Evolutionary conservation across 2,888 invertebrate species (phyloP).

Genomic region (Cinara cedri): DNA sequence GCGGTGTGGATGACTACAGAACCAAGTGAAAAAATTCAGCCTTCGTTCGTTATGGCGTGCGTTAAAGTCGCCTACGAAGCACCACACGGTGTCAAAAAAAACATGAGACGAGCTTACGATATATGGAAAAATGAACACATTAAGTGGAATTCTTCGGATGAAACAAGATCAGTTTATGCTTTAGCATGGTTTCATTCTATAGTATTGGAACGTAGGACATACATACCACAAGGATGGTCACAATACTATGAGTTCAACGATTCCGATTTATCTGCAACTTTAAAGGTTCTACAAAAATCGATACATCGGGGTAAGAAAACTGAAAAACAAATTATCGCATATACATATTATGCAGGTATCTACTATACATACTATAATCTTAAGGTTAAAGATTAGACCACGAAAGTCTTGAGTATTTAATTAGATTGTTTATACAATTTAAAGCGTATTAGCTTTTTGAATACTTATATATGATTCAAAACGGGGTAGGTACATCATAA

Average conservation of each 20-base stretch:
- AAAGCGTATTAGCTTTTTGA: too few species aligned
- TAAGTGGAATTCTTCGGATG: constrained; percentile 61
- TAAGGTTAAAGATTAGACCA: too few species aligned
- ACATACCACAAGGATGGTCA: constrained; percentile 91
- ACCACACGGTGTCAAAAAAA: constrained; percentile 84
- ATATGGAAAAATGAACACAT: constrained; percentile 68
- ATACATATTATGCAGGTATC: too few species aligned
- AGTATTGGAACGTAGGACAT: constrained; percentile 87
- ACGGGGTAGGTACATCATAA: too few species aligned
- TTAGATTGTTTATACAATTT: too few species aligned
- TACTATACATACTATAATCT: too few species aligned
- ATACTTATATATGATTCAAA: too few species aligned
- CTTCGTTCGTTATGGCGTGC: constrained; percentile 76
- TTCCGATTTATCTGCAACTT: constrained; percentile 78
- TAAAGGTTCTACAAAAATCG: constrained; percentile 61
- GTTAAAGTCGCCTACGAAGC: constrained; percentile 81
- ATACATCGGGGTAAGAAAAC: constrained; percentile 62
- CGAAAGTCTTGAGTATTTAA: too few species aligned
- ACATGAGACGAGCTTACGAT: constrained; percentile 76
- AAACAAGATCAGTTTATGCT: constrained; percentile 71
- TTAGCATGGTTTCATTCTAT: constrained; percentile 89
- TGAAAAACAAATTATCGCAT: constrained; percentile 59
- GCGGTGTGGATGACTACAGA: constrained; percentile 43
- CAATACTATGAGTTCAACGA: constrained; percentile 87
- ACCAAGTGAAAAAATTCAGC: constrained; percentile 75